Percentiles rank a stretch among this genome's conserved stretches.
phyloP scores from a whole-genome alignment of 1,140 invertebrate genomes.

The Eriocheir sinensis region DNA sequence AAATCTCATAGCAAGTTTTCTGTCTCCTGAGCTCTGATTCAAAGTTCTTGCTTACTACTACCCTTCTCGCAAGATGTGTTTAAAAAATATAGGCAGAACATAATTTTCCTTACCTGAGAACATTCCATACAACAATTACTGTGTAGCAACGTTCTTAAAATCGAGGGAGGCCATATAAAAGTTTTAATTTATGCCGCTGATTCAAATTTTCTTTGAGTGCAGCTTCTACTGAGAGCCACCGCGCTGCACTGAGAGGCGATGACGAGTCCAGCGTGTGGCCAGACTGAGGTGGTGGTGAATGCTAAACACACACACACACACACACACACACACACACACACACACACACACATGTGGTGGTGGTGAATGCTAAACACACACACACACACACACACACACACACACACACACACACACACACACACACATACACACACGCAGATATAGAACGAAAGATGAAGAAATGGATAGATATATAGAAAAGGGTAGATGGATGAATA shows the following conservation, averaged over 20 bases:
- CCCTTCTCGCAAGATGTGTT: background rate
- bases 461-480: constrained; percentile 54
- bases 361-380: no score
- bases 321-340: no score
- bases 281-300: no score
- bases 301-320: no score
- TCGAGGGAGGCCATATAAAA: background rate
- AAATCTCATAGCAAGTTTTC: background rate
- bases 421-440: no score
- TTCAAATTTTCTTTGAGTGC: background rate
- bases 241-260: background rate
- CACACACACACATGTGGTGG: no score
- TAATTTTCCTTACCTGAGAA: constrained; percentile 27
- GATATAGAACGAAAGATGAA: constrained; percentile 37
- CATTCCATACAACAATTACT: background rate
- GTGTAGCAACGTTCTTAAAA: background rate
- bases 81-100: constrained; percentile 9
- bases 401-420: background rate
- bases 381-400: background rate
- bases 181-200: background rate
- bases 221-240: background rate
- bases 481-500: background rate
- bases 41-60: background rate
- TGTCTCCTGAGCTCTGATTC: background rate
- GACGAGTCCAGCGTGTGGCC: no score